These are phyloP conservation scores for Mastacembelus armatus DNA, from an alignment of 2,797 vertebrate species.

Conservation along the genomic window DNA sequence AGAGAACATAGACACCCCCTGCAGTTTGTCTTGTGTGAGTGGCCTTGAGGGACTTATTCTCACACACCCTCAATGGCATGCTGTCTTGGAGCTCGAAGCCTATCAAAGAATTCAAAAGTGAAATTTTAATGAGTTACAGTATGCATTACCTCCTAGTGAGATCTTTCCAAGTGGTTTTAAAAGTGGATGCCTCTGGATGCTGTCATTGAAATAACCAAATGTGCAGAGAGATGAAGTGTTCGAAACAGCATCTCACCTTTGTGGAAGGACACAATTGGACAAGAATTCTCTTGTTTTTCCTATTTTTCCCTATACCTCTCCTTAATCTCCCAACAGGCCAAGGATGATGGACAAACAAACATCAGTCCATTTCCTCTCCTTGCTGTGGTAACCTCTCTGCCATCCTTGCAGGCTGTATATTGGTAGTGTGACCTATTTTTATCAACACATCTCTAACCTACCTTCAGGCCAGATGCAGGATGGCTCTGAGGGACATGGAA, in stretches of 20 bases:
- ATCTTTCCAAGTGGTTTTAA: conserved; percentile 68
- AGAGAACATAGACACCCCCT: conserved; percentile 63
- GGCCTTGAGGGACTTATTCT: conserved; percentile 68
- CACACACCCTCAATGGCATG: conserved; percentile 53
- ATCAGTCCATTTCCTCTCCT: conserved; percentile 40
- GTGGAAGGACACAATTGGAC: conserved; percentile 33
- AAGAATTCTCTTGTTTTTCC: conserved; percentile 40
- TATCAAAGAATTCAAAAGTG: conserved; percentile 69
- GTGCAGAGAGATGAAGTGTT: conserved; percentile 34
- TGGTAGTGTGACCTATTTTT: conserved; percentile 77
- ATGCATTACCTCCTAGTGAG: conserved; percentile 68
- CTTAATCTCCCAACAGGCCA: conserved; percentile 55
- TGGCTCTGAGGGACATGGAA: conserved; percentile 63
- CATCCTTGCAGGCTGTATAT: conserved; percentile 68
- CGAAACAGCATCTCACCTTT: conserved; percentile 65
- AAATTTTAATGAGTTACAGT: conserved; percentile 79
- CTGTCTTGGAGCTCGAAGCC: conserved; percentile 67
- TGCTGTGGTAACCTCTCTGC: conserved; percentile 59
- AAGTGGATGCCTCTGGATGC: conserved; percentile 60
- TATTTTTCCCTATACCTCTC: conserved; percentile 19
- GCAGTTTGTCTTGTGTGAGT: conserved; percentile 64
- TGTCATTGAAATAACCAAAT: conserved; percentile 58
- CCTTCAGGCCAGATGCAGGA: conserved; percentile 65
- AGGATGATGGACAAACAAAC: conserved; percentile 63
- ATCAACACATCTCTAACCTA: conserved; percentile 67